Evolutionary conservation across 2,113 vertebrate genomes (phyloP).

Genomic region (Epinephelus lanceolatus): DNA sequence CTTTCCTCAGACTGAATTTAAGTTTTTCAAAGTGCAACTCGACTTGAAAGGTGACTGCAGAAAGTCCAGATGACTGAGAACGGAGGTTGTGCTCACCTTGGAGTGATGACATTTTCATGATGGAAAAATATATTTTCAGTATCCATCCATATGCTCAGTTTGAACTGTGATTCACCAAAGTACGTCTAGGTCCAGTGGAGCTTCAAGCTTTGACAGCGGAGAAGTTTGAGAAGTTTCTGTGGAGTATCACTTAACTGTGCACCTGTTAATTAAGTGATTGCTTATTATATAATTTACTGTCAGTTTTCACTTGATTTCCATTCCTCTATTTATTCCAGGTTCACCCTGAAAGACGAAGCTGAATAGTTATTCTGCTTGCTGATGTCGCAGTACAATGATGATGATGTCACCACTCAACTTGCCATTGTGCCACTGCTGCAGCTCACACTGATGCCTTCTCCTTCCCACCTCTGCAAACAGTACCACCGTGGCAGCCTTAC

Average conservation of each 20-base stretch:
- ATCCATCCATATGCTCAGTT: background rate
- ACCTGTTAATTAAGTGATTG: background rate
- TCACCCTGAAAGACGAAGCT: constrained; percentile 78
- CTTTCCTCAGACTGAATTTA: background rate
- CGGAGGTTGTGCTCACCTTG: background rate
- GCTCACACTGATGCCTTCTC: constrained; percentile 75
- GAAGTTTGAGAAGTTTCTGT: background rate
- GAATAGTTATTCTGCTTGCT: constrained; percentile 56
- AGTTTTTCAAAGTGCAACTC: background rate
- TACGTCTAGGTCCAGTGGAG: background rate
- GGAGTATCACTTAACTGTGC: background rate
- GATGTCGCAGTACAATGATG: background rate
- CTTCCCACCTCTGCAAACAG: constrained; percentile 18
- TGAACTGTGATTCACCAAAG: background rate
- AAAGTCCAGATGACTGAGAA: background rate
- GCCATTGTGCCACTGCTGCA: constrained; percentile 47
- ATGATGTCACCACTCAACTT: background rate
- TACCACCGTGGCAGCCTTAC: constrained; percentile 36
- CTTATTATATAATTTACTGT: background rate
- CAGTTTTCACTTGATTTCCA: background rate
- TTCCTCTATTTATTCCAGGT: constrained; percentile 71
- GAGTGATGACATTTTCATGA: background rate
- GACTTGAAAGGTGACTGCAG: background rate
- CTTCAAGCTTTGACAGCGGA: background rate
- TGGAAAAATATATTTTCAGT: background rate